Evolutionary conservation across 2,113 vertebrate species (phyloP), one percentile per base, ranked within the genome.

Genomic region (Corythornis madagascariensis): DNA sequence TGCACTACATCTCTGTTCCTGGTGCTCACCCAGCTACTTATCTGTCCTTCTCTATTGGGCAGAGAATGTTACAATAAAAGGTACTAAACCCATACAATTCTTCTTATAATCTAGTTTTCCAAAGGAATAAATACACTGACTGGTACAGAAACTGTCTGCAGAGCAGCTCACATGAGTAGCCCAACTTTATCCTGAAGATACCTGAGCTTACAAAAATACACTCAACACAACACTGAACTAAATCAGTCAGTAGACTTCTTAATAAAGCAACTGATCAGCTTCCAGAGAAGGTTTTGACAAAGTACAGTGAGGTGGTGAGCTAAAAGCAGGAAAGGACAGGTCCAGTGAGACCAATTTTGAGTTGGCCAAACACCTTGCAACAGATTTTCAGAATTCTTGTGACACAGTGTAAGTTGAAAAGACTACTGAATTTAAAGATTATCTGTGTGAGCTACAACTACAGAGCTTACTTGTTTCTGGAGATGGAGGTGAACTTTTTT

Each of bases 151-250:
- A 78, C 17, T 13, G 31, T 12, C 31, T 59, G 35, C 64, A 77
- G 26, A 63, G 14, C 6, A 16, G 53, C 69, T 45, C n/a, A 56
- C 29, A 11, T 19, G 24, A 82, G 17, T 14, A 13, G 63, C 7
- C 14, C 16, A 10, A 43, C 15, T 1, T 0, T 2, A 40, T 3
- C 33, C 61, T 47, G n/a, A 69, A 53, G 63, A 31, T 24, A 47
- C 20, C 3, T 7, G 1, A 60, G 28, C 43, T 83, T 67, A 33
- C 18, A 28, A 18, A 71, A n/a, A 63, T 13, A 57, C 0, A 16
- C 9, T 9, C 38, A 16, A 48, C 0, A 0, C 22, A n/a, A 7
- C 42, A 45, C 55, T 22, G 29, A 63, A 26, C 12, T 1, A 8
- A 59, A 43, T 12, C 40, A 15, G 9, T n/a, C 5, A 43, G 31